Conservation (phyloP, 1,140 invertebrate species). For the Atopsyche davidsoni region DNA sequence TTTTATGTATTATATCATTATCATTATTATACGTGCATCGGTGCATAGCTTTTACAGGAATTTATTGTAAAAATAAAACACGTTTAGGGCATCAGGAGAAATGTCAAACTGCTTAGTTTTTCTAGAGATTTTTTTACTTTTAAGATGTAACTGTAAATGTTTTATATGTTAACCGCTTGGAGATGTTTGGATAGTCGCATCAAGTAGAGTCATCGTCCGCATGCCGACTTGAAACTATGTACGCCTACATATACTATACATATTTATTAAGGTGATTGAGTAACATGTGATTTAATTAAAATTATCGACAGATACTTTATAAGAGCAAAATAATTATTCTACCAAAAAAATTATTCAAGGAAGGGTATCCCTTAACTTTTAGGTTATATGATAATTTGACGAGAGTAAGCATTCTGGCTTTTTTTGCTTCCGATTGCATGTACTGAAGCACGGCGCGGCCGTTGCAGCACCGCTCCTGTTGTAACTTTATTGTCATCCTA, state of each 20-base stretch:
- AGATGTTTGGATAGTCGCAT: conserved; percentile 24
- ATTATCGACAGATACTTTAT: conserved; percentile 14
- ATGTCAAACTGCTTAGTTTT: conserved; percentile 26
- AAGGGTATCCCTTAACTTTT: conserved; percentile 13
- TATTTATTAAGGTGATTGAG: conserved; percentile 18
- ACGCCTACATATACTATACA: conserved; percentile 8
- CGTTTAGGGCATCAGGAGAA: conserved; percentile 24
- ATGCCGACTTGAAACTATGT: conserved; percentile 24
- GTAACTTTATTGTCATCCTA: conserved; percentile 10
- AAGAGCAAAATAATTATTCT: conserved; percentile 13
- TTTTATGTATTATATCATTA: conserved; percentile 25
- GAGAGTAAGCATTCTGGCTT: conserved; percentile 9
- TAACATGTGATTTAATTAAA: conserved; percentile 23
- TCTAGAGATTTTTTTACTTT: conserved; percentile 25
- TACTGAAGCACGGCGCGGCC: conserved; percentile 2
- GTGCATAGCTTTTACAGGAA: conserved; percentile 43
- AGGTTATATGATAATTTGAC: conserved; percentile 20
- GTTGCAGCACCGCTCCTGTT: not conserved
- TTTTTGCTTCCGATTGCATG: conserved; percentile 23
- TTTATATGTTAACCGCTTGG: conserved; percentile 27
- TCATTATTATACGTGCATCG: conserved; percentile 34
- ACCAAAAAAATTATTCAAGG: conserved; percentile 18
- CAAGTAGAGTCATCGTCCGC: conserved; percentile 26
- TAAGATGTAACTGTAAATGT: conserved; percentile 30
- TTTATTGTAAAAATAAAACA: conserved; percentile 30